Percentiles rank a stretch among this genome's conserved stretches.
Conservation (phyloP, 53 echinoderm and acorn worm species). For the Echinarachnius parma region DNA sequence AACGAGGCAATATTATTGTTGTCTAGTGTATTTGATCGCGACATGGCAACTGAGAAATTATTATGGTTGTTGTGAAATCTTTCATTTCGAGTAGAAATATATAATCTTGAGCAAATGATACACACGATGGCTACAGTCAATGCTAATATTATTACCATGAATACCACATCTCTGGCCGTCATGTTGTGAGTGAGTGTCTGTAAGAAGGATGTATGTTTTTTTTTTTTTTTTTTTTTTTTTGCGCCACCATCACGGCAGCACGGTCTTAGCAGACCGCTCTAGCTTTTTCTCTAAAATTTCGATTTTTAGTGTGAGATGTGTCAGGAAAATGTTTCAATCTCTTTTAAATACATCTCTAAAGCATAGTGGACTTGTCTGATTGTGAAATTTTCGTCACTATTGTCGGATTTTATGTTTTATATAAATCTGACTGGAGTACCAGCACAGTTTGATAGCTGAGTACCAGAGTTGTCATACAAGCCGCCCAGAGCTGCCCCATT, state of each 20-base stretch:
- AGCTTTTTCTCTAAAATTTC: background rate
- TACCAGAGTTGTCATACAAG: background rate
- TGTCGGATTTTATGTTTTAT: background rate
- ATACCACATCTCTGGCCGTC: too few relatives aligned
- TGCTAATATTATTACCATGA: too few relatives aligned
- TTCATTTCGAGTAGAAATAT: too few relatives aligned
- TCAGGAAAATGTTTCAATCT: background rate
- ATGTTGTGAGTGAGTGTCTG: too few relatives aligned
- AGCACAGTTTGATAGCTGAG: background rate
- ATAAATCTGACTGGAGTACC: slow-evolving; percentile 1
- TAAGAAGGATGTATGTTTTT: too few relatives aligned
- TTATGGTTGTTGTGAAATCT: too few relatives aligned
- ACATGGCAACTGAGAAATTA: too few relatives aligned
- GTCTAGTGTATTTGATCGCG: too few relatives aligned
- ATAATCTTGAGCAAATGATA: too few relatives aligned
- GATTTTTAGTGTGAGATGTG: background rate
- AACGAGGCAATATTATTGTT: too few relatives aligned
- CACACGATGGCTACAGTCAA: too few relatives aligned
- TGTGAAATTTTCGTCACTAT: background rate
- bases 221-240: too few relatives aligned
- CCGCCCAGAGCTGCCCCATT: slow-evolving; percentile 2
- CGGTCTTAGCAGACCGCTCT: background rate
- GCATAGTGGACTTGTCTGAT: background rate
- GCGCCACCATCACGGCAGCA: slow-evolving; percentile 9
- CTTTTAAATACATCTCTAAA: background rate